phyloP scores from a whole-genome alignment of 1,140 invertebrate species.

The Zaprionus africanus region DNA sequence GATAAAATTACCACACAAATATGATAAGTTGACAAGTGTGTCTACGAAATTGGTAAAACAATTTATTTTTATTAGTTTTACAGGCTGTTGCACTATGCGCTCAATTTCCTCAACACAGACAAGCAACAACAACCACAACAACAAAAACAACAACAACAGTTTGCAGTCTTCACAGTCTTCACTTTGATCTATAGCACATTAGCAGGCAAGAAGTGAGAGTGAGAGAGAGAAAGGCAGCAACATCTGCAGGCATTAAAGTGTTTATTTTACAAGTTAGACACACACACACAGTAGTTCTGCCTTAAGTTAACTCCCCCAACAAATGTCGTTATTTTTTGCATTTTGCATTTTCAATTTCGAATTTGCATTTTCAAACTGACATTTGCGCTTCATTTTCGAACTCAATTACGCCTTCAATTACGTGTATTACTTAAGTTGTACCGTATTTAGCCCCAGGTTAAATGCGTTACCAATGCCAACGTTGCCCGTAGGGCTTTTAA shows the following conservation, averaged over 20 bases:
- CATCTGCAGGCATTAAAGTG: constrained; percentile 70
- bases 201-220: neutral
- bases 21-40: constrained; percentile 48
- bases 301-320: neutral
- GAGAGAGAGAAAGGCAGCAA: constrained; percentile 3
- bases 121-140: neutral
- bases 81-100: constrained; percentile 16
- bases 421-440: constrained; percentile 15
- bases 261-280: constrained; percentile 54
- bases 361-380: constrained; percentile 56
- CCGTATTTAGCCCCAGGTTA: constrained; percentile 53
- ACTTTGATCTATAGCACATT: constrained; percentile 25
- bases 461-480: constrained; percentile 31
- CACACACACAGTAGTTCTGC: constrained; percentile 1
- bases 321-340: constrained; percentile 14
- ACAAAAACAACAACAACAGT: constrained; percentile 1
- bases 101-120: constrained; percentile 3
- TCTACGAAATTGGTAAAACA: constrained; percentile 55
- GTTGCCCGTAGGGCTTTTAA: constrained; percentile 19
- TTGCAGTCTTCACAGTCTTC: constrained; percentile 7
- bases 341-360: constrained; percentile 67
- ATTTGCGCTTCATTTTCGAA: constrained; percentile 53
- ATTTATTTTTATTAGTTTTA: constrained; percentile 68
- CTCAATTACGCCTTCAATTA: constrained; percentile 65
- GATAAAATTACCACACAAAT: constrained; percentile 26